Evolutionary conservation across 1,140 invertebrate genomes (phyloP).

Genomic region (Trichonephila clavipes): DNA sequence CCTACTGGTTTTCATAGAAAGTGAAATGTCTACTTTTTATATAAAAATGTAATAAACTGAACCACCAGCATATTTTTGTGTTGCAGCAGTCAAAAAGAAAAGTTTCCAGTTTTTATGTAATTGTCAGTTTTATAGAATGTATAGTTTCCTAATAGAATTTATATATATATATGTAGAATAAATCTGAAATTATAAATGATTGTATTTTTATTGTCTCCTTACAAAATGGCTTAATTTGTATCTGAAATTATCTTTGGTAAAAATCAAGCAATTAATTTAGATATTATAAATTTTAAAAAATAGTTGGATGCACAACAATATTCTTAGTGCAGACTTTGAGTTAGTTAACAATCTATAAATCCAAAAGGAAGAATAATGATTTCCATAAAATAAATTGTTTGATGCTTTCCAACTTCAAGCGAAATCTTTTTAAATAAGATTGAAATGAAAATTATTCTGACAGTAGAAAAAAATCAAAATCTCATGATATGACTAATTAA

Average conservation of each 20-base stretch:
- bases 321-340: too few species aligned
- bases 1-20: conserved; percentile 84
- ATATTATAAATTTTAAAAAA: background rate
- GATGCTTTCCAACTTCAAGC: too few species aligned
- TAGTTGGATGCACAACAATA: too few species aligned
- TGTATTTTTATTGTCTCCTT: background rate
- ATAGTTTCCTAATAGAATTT: conserved; percentile 47
- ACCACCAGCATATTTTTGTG: background rate
- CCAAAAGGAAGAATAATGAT: too few species aligned
- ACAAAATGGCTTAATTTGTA: background rate
- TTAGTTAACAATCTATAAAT: too few species aligned
- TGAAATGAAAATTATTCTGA: too few species aligned
- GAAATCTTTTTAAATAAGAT: too few species aligned
- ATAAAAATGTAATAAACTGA: background rate
- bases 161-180: conserved; percentile 29
- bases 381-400: too few species aligned
- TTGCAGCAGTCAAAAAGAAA: too few species aligned
- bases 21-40: conserved; percentile 4
- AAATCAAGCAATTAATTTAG: background rate
- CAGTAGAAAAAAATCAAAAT: too few species aligned
- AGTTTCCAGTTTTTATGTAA: conserved; percentile 23
- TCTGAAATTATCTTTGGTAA: background rate
- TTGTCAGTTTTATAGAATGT: conserved; percentile 29
- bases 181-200: background rate
- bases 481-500: too few species aligned